These are phyloP conservation scores for Eumerus sabulonum DNA, from an alignment of 2,888 invertebrate species.

Conservation along the genomic window DNA sequence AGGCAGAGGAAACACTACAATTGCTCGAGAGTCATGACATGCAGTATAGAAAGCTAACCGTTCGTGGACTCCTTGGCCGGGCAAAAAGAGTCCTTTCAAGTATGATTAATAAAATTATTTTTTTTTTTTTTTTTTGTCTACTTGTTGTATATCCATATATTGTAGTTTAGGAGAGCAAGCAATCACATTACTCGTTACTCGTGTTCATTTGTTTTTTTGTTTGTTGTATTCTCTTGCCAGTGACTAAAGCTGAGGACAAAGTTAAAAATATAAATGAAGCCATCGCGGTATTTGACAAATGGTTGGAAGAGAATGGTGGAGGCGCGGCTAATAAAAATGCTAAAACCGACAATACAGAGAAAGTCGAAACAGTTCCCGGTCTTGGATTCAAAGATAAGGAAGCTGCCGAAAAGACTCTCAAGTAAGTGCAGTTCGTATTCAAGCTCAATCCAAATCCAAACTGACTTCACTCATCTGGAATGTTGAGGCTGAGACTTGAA, in stretches of 20 bases:
- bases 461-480: conserved; percentile 57
- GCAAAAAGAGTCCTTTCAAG: conserved; percentile 81
- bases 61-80: conserved; percentile 81
- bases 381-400: conserved; percentile 89
- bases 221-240: conserved; percentile 75
- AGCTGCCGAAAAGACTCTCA: conserved; percentile 85
- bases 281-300: conserved; percentile 84
- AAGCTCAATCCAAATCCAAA: background rate
- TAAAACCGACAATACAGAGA: conserved; percentile 80
- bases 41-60: conserved; percentile 84
- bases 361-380: conserved; percentile 84
- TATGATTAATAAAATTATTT: conserved; percentile 71
- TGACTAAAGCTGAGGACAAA: conserved; percentile 86
- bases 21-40: conserved; percentile 83
- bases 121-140: too few relatives aligned
- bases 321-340: conserved; percentile 76
- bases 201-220: too few relatives aligned
- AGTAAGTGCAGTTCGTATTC: conserved; percentile 73
- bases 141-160: too few relatives aligned
- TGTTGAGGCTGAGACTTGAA: conserved; percentile 45
- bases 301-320: conserved; percentile 81
- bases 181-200: conserved; percentile 7
- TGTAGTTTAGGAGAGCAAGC: conserved; percentile 14
- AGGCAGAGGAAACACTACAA: conserved; percentile 84
- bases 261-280: conserved; percentile 85